phyloP scores from a whole-genome alignment of 2,113 vertebrate species.

The Nematolebias whitei region DNA sequence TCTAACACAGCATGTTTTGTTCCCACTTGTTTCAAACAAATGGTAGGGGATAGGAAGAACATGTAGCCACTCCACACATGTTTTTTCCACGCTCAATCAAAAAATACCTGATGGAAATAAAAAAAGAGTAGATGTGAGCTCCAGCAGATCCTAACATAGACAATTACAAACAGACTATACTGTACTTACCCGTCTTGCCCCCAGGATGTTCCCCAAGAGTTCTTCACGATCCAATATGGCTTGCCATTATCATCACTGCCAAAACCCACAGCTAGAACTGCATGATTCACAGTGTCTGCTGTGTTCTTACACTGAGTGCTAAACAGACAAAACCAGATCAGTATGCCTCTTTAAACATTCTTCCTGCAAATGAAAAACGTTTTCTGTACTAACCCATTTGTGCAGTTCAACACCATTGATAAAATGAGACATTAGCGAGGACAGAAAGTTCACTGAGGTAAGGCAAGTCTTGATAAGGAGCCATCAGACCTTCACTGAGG shows the following conservation, averaged over 20 bases:
- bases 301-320: too few species aligned
- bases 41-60: slow-evolving; percentile 86
- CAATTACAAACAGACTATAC: slow-evolving; percentile 16
- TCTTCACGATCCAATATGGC: slow-evolving; percentile 91
- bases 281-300: too few species aligned
- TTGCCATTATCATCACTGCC: slow-evolving; percentile 64
- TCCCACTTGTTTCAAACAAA: slow-evolving; percentile 64
- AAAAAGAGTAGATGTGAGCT: neutral
- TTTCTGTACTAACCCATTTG: too few species aligned
- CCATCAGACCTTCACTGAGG: too few species aligned
- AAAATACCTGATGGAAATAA: slow-evolving; percentile 83
- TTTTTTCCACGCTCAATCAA: slow-evolving; percentile 87
- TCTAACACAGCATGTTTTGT: neutral
- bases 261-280: too few species aligned
- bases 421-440: too few species aligned
- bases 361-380: too few species aligned
- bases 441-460: too few species aligned
- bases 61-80: slow-evolving; percentile 87
- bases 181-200: slow-evolving; percentile 84
- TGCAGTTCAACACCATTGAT: too few species aligned
- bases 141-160: neutral
- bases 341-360: too few species aligned
- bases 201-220: slow-evolving; percentile 87
- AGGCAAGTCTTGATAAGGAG: slow-evolving; percentile 53
- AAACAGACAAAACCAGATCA: too few species aligned